phyloP scores from a whole-genome alignment of 2,113 vertebrate species.

The Motacilla tschutschensis region DNA sequence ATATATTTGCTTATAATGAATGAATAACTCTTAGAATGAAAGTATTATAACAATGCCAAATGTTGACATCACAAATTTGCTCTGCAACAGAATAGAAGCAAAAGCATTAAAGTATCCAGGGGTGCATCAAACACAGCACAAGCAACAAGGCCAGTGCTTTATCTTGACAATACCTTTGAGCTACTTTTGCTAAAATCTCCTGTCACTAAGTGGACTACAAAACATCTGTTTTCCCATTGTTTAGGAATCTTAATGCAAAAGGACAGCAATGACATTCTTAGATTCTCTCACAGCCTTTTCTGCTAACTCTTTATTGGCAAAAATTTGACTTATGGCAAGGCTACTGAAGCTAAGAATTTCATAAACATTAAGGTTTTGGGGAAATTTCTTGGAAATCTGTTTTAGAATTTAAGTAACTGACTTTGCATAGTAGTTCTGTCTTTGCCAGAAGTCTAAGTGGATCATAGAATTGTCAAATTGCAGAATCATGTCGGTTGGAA shows the following conservation, averaged over 20 bases:
- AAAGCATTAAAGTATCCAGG: not conserved
- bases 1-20: not conserved
- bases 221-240: not conserved
- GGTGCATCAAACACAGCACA: not conserved
- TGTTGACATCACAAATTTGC: not conserved
- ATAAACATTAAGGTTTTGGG: not conserved
- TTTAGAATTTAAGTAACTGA: not conserved
- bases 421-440: not conserved
- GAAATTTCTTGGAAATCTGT: not conserved
- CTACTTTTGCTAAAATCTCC: not conserved
- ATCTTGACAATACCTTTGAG: not conserved
- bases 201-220: rapidly evolving
- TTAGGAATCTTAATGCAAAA: not conserved
- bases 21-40: not conserved
- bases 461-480: not conserved
- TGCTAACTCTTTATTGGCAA: not conserved
- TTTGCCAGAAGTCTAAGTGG: not conserved
- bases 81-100: not conserved
- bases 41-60: not conserved
- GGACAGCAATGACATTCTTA: not conserved
- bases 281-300: not conserved
- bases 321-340: not conserved
- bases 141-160: not conserved
- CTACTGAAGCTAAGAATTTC: not conserved
- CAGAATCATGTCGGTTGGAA: not conserved